Conservation (phyloP, 2,797 vertebrate species). For the Cossypha polioptera region DNA sequence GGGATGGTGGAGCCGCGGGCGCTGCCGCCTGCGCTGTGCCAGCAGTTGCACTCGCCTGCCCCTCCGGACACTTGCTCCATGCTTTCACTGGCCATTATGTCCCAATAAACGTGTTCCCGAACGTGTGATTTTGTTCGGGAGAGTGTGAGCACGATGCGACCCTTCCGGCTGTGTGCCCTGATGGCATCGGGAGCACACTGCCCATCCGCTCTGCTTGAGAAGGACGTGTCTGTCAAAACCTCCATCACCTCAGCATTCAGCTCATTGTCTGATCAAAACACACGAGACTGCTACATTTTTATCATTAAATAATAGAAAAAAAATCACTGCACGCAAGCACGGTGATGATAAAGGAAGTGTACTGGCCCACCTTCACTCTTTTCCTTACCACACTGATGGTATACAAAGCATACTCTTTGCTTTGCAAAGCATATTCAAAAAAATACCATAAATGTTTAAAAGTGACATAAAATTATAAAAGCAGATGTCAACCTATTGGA, state of each 20-base stretch:
- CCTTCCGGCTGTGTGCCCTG: accelerated
- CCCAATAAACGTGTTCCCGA: neutral
- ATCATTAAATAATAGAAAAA: neutral
- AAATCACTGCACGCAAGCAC: neutral
- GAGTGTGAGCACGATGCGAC: accelerated
- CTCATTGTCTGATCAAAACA: neutral
- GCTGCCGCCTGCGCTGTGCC: accelerated
- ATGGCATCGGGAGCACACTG: accelerated
- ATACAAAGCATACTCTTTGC: too few species aligned
- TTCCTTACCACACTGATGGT: neutral
- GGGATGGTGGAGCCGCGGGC: too few species aligned
- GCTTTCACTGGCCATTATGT: neutral
- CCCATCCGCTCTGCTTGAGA: accelerated
- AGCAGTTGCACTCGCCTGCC: accelerated
- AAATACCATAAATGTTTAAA: neutral
- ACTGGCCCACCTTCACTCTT: neutral
- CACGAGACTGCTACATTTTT: neutral
- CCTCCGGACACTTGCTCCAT: accelerated
- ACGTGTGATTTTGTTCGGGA: neutral
- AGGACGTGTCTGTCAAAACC: accelerated
- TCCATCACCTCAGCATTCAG: neutral
- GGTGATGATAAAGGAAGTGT: neutral
- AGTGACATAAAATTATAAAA: neutral
- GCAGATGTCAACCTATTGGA: neutral
- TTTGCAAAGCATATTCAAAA: neutral